Evolutionary conservation across 1,140 invertebrate genomes (phyloP).

Genomic region (Drosophila malerkotliana): DNA sequence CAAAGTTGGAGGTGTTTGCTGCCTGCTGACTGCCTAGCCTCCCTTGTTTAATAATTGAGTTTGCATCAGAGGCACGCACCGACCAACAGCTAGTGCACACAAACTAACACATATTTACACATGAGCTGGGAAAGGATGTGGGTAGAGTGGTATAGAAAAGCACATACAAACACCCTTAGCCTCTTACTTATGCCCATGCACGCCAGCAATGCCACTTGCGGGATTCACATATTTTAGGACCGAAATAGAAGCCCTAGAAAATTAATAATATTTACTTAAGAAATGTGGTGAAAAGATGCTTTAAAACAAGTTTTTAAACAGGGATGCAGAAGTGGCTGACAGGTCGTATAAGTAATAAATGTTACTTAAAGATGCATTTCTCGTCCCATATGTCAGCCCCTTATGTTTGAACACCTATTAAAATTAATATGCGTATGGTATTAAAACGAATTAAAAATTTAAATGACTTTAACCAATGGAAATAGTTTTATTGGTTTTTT

Average conservation of each 20-base stretch:
- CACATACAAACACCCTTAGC: constrained; percentile 41
- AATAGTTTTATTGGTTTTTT: no score
- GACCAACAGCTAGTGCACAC: constrained; percentile 6
- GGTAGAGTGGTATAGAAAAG: background rate
- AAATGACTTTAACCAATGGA: no score
- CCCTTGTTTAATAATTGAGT: constrained; percentile 78
- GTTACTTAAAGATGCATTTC: background rate
- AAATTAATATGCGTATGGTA: no score
- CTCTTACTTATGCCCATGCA: constrained; percentile 63
- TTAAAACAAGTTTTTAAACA: background rate
- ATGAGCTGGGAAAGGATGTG: background rate
- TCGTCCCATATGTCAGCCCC: background rate
- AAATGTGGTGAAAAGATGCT: background rate
- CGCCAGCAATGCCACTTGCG: constrained; percentile 28
- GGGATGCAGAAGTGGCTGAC: background rate
- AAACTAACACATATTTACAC: constrained; percentile 23
- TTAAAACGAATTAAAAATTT: no score
- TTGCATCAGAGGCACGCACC: constrained; percentile 75
- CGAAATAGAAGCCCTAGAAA: background rate
- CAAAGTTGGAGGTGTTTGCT: constrained; percentile 60
- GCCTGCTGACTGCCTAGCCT: constrained; percentile 44
- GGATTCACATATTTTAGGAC: constrained; percentile 2
- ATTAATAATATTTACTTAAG: background rate
- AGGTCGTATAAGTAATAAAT: background rate
- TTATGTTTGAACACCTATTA: no score